phyloP scores from a whole-genome alignment of 2,888 invertebrate species.

The Eupithecia subumbrata region DNA sequence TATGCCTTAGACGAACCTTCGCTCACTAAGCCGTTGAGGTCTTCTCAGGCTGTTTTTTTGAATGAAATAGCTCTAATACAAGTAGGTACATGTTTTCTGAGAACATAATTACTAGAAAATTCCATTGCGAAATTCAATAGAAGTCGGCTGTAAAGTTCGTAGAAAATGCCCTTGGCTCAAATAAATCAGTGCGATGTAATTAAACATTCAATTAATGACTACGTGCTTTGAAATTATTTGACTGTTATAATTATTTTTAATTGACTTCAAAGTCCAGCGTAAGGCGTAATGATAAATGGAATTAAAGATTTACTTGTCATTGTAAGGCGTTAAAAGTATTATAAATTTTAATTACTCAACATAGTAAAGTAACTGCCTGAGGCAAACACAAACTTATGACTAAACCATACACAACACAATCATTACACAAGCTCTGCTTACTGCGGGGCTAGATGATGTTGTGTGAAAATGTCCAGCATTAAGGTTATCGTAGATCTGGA shows the following conservation, averaged over 20 bases:
- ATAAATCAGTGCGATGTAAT: slow-evolving; percentile 41
- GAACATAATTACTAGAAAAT: background rate
- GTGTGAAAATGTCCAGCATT: background rate
- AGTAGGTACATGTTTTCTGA: background rate
- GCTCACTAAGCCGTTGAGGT: background rate
- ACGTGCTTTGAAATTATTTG: slow-evolving; percentile 39
- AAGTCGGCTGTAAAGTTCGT: slow-evolving; percentile 21
- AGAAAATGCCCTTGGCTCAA: slow-evolving; percentile 46
- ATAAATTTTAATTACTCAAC: background rate
- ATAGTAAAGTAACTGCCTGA: background rate
- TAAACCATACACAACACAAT: background rate
- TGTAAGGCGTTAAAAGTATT: slow-evolving; percentile 2
- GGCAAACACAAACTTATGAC: background rate
- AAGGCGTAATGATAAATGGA: slow-evolving; percentile 5
- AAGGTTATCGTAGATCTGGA: too few species aligned
- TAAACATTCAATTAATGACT: slow-evolving; percentile 40
- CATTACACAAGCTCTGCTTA: background rate
- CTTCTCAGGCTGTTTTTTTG: background rate
- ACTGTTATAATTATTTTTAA: slow-evolving; percentile 38
- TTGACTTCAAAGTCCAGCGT: slow-evolving; percentile 13
- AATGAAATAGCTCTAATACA: background rate
- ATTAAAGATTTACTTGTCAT: slow-evolving; percentile 3
- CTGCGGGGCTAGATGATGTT: background rate
- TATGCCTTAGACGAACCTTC: background rate
- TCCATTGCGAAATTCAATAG: background rate